Conservation (phyloP, 2,797 vertebrate genomes). For the Gobionotothen gibberifrons region DNA sequence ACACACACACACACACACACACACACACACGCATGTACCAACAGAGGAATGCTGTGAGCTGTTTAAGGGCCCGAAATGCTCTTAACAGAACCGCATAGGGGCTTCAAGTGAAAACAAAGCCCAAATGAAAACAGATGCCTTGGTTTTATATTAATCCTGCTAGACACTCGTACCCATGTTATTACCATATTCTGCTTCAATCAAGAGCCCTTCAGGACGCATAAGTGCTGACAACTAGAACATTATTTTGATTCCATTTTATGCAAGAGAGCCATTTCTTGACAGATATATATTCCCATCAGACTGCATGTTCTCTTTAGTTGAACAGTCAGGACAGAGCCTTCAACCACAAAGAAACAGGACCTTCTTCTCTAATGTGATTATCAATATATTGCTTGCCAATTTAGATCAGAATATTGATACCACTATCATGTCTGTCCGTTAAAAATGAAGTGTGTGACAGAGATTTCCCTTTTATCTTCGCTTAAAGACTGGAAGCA, state of each 20-base stretch:
- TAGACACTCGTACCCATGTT: slow-evolving; percentile 47
- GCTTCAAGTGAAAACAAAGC: slow-evolving; percentile 62
- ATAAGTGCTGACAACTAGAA: slow-evolving; percentile 32
- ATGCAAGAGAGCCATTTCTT: slow-evolving; percentile 17
- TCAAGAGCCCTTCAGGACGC: slow-evolving; percentile 25
- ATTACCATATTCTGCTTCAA: slow-evolving; percentile 44
- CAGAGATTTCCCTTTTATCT: too few species aligned
- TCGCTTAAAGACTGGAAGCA: not conserved
- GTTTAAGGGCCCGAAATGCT: slow-evolving; percentile 48
- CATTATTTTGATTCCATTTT: slow-evolving; percentile 30
- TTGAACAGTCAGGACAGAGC: not conserved
- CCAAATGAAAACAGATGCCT: slow-evolving; percentile 73
- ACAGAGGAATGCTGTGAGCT: slow-evolving; percentile 52
- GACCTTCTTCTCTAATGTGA: not conserved
- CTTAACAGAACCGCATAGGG: slow-evolving; percentile 64
- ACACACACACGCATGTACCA: slow-evolving; percentile 29
- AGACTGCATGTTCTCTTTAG: not conserved
- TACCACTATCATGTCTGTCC: not conserved
- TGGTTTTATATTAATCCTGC: slow-evolving; percentile 45
- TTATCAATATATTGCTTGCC: not conserved
- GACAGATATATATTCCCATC: slow-evolving; percentile 8
- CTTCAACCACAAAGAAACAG: not conserved
- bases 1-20: too few species aligned
- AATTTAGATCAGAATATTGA: slow-evolving; percentile 3
- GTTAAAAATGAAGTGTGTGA: too few species aligned